Evolutionary conservation across 2,797 vertebrate genomes (phyloP).

Genomic region (Mallotus villosus): DNA sequence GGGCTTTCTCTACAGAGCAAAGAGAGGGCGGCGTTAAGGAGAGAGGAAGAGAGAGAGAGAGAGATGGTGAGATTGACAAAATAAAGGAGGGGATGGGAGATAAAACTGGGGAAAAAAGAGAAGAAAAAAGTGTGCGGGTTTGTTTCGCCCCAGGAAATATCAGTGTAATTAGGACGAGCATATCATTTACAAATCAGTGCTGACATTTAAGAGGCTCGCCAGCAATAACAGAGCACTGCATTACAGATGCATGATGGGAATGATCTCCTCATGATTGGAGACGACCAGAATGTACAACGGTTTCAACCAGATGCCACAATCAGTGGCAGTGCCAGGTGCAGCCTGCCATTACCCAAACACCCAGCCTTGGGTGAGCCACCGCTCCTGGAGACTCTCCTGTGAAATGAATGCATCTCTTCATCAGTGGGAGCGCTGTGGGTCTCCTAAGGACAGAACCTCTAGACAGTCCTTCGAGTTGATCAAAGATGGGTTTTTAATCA

Average conservation of each 20-base stretch:
- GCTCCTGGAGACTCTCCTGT: background rate
- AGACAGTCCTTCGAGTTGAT: background rate
- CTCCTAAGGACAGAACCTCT: background rate
- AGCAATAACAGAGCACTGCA: constrained; percentile 55
- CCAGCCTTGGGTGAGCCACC: background rate
- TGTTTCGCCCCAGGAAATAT: constrained; percentile 67
- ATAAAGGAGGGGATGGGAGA: constrained; percentile 7
- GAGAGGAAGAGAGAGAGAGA: background rate
- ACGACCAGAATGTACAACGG: constrained; percentile 20
- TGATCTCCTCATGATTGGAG: constrained; percentile 53
- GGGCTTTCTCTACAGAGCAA: background rate
- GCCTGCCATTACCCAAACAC: constrained; percentile 30
- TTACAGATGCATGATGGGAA: constrained; percentile 59
- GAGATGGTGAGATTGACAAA: background rate
- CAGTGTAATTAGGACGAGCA: constrained; percentile 65
- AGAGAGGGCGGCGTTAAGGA: constrained; percentile 5
- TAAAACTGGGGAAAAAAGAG: no score
- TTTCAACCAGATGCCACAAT: constrained; percentile 58
- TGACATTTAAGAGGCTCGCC: constrained; percentile 68
- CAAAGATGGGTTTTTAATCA: constrained; percentile 20
- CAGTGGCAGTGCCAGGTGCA: constrained; percentile 52
- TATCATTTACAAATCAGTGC: constrained; percentile 71
- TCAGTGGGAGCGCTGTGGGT: background rate
- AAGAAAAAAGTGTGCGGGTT: constrained; percentile 26
- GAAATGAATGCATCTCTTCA: background rate